Percentiles rank a stretch among this genome's conserved stretches.
phyloP scores from a whole-genome alignment of 2,797 vertebrate species.

The Decapterus maruadsi region DNA sequence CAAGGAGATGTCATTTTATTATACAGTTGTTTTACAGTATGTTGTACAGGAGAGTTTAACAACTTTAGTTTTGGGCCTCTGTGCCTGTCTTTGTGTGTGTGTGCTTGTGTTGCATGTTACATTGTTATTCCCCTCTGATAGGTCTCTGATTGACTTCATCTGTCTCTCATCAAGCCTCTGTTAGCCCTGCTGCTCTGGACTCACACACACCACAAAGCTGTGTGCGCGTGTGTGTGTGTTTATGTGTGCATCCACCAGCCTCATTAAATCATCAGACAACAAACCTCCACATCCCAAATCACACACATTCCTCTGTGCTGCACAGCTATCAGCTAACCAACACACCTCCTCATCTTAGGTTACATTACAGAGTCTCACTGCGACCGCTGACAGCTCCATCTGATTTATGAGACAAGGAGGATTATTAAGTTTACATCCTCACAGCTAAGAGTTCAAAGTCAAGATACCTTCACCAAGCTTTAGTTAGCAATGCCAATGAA shows the following conservation, averaged over 20 bases:
- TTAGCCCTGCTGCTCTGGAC: conserved; percentile 44
- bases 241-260: not conserved
- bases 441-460: conserved; percentile 31
- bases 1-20: not conserved
- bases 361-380: conserved; percentile 31
- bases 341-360: conserved; percentile 48
- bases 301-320: conserved; percentile 22
- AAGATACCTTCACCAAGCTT: conserved; percentile 18
- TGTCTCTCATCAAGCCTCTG: conserved; percentile 56
- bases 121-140: conserved; percentile 37
- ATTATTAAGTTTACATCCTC: conserved; percentile 53
- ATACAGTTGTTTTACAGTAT: not conserved
- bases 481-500: conserved; percentile 4
- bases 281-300: conserved; percentile 44
- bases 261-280: conserved; percentile 60
- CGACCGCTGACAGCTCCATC: conserved; percentile 30
- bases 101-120: not conserved
- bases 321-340: conserved; percentile 11
- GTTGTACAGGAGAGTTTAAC: not conserved
- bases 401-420: conserved; percentile 56
- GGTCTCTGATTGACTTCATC: conserved; percentile 53
- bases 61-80: not conserved
- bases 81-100: not conserved
- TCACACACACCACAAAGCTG: conserved; percentile 7
- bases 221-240: conserved; percentile 5